Base-by-base conservation (phyloP, 2,888 invertebrate genomes). In the Hanleya hanleyi region DNA sequence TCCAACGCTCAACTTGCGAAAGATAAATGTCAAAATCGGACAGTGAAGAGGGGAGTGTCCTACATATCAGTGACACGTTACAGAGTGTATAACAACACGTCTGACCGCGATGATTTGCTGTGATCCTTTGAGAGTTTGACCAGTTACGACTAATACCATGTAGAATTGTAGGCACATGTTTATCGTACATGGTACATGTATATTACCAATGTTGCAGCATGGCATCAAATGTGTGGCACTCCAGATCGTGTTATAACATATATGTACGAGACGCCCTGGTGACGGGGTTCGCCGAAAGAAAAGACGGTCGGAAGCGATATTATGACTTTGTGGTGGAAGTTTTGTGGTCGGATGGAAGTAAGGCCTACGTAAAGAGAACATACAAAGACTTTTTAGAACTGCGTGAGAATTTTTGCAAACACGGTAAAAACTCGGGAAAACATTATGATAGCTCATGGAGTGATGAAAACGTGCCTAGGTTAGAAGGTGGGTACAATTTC, bases 301-400 rank as follows among this genome's bases (percentile, higher is more conserved):
- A 83, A 65, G 57, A 70, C 9, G 74, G 69, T 47, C 76, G 75
- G 75, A 64, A 74, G 29, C 71, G 71, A 50, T 80, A 81, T 36
- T 83, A 80, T 69, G 74, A 78, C 38, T 83, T 81, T 61, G 77
- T 79, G 1, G 72, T 83, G 26, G 82, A 83, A 64, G 76, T 83
- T 1, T 72, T 75, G 37, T 83, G 82, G 82, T 78, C 82, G 9
- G 77, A 81, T 65, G 80, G 75, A 50, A 67, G 73, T 49, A 81
- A 79, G 5, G 77, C 78, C 15, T 80, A 73, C 47, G 73, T 81
- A 0, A 83, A 80, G 49, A 72, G 82, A 70, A 81, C 73, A 41
- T 83, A 81, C 70, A 69, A 72, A 12, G 81, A 83, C 37, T 79
- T 81, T 35, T 37, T 62, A 32, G 9, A 35, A 9, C 41, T 70